Evolutionary conservation across 2,797 vertebrate genomes (phyloP), one percentile per base, ranked within the genome.

Genomic region (Melanotaenia boesemani): DNA sequence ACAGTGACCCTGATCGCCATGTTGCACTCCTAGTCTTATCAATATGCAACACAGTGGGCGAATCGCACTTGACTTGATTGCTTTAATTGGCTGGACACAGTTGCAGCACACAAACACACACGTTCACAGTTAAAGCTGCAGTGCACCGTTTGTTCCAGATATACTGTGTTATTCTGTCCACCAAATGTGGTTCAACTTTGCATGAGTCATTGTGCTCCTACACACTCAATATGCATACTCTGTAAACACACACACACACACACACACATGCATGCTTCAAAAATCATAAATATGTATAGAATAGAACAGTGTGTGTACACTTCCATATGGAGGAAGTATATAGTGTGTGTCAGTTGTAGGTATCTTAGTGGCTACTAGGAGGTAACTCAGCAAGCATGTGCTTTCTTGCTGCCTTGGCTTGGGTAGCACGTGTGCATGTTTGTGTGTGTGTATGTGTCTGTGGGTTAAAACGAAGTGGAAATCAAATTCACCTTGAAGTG

Each of bases 401-500:
- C 91, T 91, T 91, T 91, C 92, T 92, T 92, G 90, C 86, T 34
- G 60, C 72, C 70, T 70, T 72, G 70, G 63, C 78, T 80, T 13
- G 54, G 72, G 50, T 72, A 64, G 68, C 64, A 56, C 2, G 37
- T 76, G 24, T 66, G 59, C 58, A 30, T 26, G n/a, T 57, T n/a
- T 54, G 52, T 13, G 12, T 44, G 66, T 56, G 54, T 54, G 39
- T 55, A 60, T 39, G 58, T 1, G 65, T 28, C 54, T 64, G 74
- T 60, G 76, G 70, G 75, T 82, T 90, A 91, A 95, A 95, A 95
- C 91, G 72, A 94, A 96, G 95, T 96, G 94, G 93, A 96, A 97
- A 96, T 95, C 83, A 94, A 95, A 94, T 96, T 96, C 92, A 95
- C 96, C 95, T 96, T 96, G 92, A 96, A 95, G 92, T 93, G 95